Conservation (phyloP, 2,113 vertebrate species). For the Sigmodon hispidus region DNA sequence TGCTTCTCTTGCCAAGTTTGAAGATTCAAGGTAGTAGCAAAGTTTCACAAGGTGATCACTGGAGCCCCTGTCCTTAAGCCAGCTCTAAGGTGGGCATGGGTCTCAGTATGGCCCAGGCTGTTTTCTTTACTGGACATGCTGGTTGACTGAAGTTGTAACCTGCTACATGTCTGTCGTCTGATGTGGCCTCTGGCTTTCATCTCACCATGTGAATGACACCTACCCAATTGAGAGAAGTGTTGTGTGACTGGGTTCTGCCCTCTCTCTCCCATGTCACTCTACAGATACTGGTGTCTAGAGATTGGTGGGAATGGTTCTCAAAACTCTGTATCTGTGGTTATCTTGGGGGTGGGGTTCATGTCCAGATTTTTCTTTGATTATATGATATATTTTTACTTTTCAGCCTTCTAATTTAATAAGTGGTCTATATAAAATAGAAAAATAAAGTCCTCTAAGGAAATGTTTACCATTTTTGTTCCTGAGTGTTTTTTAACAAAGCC, state of each 20-base stretch:
- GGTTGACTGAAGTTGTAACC: neutral
- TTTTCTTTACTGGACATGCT: neutral
- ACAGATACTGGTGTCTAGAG: neutral
- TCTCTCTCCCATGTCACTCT: neutral
- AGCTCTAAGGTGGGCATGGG: no score
- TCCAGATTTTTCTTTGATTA: constrained; percentile 82
- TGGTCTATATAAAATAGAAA: constrained; percentile 74
- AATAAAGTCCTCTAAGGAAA: constrained; percentile 40
- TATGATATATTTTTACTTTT: constrained; percentile 83
- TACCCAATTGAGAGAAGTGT: neutral
- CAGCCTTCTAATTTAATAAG: constrained; percentile 87
- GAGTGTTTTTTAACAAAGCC: neutral
- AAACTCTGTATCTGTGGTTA: constrained; percentile 68
- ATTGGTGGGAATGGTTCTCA: constrained; percentile 64
- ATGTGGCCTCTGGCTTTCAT: neutral
- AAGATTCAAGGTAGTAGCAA: neutral
- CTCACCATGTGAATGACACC: neutral
- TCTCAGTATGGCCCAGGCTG: neutral
- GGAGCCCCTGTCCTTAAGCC: neutral
- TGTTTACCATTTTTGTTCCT: neutral
- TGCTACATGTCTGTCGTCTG: neutral
- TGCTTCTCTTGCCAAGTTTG: neutral
- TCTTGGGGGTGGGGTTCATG: constrained; percentile 68
- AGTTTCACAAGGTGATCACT: neutral
- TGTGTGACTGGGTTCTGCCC: neutral